Percentiles rank a stretch among this genome's conserved stretches.
phyloP scores from a whole-genome alignment of 2,113 vertebrate genomes.

The Tragelaphus buxtoni region DNA sequence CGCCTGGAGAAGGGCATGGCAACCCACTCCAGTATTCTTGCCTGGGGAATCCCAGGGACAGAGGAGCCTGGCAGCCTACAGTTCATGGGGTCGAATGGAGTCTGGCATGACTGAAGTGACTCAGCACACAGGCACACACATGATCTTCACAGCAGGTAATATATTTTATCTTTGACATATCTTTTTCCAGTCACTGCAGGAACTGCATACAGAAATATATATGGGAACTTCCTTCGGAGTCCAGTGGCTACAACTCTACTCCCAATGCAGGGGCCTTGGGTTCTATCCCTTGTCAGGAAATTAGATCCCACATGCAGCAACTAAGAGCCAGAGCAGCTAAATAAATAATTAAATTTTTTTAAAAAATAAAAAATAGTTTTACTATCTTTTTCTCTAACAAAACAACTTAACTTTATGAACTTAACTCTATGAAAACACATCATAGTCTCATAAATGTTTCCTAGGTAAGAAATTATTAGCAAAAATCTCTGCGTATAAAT shows the following conservation, averaged over 20 bases:
- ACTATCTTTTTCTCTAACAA: not conserved
- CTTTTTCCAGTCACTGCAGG: not conserved
- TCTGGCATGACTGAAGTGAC: not conserved
- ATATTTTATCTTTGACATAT: not conserved
- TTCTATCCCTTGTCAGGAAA: not conserved
- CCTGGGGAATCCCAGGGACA: not conserved
- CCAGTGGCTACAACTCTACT: not conserved
- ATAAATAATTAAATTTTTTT: not conserved
- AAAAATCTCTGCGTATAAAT: not conserved
- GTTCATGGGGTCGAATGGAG: not conserved
- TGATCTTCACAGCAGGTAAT: not conserved
- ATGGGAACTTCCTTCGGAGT: not conserved
- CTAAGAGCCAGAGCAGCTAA: not conserved
- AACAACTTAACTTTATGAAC: not conserved
- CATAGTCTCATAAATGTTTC: not conserved
- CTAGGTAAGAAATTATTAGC: not conserved
- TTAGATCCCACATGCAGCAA: not conserved
- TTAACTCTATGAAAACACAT: not conserved
- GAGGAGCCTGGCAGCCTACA: not conserved
- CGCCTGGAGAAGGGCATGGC: not conserved
- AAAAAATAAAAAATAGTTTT: not conserved
- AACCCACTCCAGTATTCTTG: not conserved
- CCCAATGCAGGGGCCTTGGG: not conserved
- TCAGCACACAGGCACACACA: not conserved
- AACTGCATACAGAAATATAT: not conserved